These are phyloP conservation scores for Nycticryphes semicollaris DNA, from an alignment of 2,113 vertebrate species.

Conservation along the genomic window DNA sequence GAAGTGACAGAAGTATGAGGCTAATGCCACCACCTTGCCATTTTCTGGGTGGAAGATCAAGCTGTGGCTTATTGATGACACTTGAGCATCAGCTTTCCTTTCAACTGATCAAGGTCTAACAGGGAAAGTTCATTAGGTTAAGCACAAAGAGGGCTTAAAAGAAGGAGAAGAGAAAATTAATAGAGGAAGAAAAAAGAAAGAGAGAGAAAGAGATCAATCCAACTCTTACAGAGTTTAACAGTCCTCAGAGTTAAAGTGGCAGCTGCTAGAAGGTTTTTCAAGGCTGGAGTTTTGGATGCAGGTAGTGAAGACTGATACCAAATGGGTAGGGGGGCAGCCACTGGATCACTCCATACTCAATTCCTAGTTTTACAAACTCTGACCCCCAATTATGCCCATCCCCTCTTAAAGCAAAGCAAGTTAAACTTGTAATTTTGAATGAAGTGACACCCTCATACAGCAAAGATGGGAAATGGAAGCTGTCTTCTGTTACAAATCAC, in stretches of 20 bases:
- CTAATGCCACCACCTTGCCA: not conserved
- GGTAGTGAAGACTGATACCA: not conserved
- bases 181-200: no score
- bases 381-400: not conserved
- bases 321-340: not conserved
- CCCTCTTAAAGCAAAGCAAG: not conserved
- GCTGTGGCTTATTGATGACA: not conserved
- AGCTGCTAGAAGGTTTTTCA: not conserved
- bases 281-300: not conserved
- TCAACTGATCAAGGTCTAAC: not conserved
- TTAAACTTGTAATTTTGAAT: not conserved
- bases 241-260: not conserved
- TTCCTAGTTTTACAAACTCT: not conserved
- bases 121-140: not conserved
- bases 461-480: not conserved
- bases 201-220: rapidly evolving
- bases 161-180: no score
- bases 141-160: not conserved
- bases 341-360: not conserved
- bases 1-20: not conserved
- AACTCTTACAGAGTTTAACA: not conserved
- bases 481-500: not conserved
- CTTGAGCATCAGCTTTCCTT: not conserved
- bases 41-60: not conserved
- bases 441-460: not conserved